phyloP scores from a whole-genome alignment of 2,888 invertebrate species.

The Ichneumon xanthorius region DNA sequence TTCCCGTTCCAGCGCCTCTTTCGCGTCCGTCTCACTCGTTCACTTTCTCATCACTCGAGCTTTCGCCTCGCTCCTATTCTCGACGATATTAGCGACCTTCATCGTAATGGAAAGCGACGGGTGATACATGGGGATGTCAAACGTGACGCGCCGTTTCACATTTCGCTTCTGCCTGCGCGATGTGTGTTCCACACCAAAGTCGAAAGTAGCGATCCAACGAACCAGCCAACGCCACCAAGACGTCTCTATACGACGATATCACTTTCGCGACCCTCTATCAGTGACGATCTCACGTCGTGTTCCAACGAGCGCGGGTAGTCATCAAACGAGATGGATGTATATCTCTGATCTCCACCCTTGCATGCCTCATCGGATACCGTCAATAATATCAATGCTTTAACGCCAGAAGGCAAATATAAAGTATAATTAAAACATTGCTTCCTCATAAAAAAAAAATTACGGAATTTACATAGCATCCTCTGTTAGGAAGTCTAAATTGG shows the following conservation, averaged over 20 bases:
- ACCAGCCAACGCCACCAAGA: not conserved
- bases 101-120: conserved; percentile 81
- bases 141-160: conserved; percentile 75
- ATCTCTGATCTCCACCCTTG: not conserved
- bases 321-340: conserved; percentile 3
- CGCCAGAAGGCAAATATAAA: too few species aligned
- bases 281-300: conserved; percentile 2
- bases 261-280: conserved; percentile 22
- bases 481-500: not conserved
- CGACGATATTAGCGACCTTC: conserved; percentile 79
- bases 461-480: too few species aligned
- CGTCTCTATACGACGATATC: conserved; percentile 25
- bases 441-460: too few species aligned
- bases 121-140: conserved; percentile 82
- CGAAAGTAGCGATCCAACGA: not conserved
- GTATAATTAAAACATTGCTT: too few species aligned
- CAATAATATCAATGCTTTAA: not conserved
- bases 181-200: conserved; percentile 62
- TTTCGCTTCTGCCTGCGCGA: conserved; percentile 64
- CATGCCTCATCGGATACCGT: not conserved
- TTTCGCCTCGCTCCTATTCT: conserved; percentile 76
- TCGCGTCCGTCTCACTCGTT: conserved; percentile 47
- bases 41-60: conserved; percentile 28
- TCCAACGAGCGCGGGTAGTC: not conserved
- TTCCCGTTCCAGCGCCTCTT: conserved; percentile 39